Evolutionary conservation across 2,888 invertebrate species (phyloP).

Genomic region (Lamproptera curius): DNA sequence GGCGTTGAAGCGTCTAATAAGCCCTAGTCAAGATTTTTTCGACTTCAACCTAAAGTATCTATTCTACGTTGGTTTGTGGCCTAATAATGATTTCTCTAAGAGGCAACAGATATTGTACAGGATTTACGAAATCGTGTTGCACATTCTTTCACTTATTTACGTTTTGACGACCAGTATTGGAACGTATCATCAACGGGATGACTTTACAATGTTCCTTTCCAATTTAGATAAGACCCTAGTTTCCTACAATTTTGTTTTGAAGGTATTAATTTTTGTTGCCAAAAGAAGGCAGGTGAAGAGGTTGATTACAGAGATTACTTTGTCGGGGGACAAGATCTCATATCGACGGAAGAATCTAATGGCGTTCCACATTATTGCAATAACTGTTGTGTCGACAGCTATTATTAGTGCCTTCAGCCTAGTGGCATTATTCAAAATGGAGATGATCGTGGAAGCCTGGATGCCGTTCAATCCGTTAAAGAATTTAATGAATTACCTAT

Average conservation of each 20-base stretch:
- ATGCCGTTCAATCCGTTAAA: conserved; percentile 54
- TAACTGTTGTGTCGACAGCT: conserved; percentile 34
- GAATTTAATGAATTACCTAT: conserved; percentile 38
- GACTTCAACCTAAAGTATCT: conserved; percentile 54
- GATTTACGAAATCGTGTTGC: conserved; percentile 40
- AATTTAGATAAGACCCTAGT: conserved; percentile 52
- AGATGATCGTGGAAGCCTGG: conserved; percentile 55
- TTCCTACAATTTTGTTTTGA: conserved; percentile 48
- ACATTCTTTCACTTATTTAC: conserved; percentile 37
- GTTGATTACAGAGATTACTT: conserved; percentile 46
- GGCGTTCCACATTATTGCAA: conserved; percentile 36
- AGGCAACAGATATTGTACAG: conserved; percentile 37
- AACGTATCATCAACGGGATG: conserved; percentile 36
- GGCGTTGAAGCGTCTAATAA: conserved; percentile 22
- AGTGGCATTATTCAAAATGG: conserved; percentile 41
- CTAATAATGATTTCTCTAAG: conserved; percentile 35
- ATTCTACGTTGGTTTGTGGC: conserved; percentile 55
- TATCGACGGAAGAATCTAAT: conserved; percentile 42
- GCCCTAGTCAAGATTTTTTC: conserved; percentile 39
- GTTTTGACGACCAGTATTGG: conserved; percentile 44
- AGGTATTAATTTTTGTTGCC: conserved; percentile 43
- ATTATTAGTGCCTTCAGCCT: conserved; percentile 38
- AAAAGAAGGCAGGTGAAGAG: conserved; percentile 39
- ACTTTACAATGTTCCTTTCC: conserved; percentile 38
- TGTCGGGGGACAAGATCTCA: conserved; percentile 47